Conservation (phyloP, 2,797 vertebrate species). For the Lagodon rhomboides region DNA sequence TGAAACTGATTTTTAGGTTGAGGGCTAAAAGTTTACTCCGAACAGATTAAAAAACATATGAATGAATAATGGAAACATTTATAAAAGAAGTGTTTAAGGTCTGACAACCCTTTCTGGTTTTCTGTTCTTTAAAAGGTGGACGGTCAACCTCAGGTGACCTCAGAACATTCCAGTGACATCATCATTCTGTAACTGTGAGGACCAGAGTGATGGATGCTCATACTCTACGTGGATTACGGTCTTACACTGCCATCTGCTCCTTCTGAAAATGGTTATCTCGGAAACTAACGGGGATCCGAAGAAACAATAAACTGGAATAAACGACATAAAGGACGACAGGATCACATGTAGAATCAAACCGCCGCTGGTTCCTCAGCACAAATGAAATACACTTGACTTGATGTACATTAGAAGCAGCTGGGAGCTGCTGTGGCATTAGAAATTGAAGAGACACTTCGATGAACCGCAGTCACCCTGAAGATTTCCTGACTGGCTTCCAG, state of each 20-base stretch:
- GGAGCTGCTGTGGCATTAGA: conserved; percentile 26
- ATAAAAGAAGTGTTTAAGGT: neutral
- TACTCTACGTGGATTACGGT: conserved; percentile 19
- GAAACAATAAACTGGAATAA: conserved; percentile 33
- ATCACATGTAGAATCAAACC: conserved; percentile 32
- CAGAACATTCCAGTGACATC: conserved; percentile 41
- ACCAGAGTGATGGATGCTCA: conserved; percentile 22
- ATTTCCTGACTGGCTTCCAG: conserved; percentile 17
- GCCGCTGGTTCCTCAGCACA: conserved; percentile 16
- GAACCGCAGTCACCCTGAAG: conserved; percentile 32
- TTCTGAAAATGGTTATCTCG: conserved; percentile 1
- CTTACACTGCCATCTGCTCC: conserved; percentile 20
- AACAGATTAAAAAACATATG: neutral
- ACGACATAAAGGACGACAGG: conserved; percentile 21
- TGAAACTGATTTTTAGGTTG: conserved; percentile 33
- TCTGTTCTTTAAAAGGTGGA: conserved; percentile 52
- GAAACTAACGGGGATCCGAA: no score
- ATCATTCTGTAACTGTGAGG: conserved; percentile 21
- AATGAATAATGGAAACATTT: neutral
- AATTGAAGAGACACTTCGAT: conserved; percentile 28
- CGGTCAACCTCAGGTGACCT: conserved; percentile 23
- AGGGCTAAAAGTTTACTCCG: conserved; percentile 13
- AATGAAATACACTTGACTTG: conserved; percentile 17
- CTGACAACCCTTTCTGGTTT: neutral
- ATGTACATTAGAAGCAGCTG: conserved; percentile 23